Evolutionary conservation across 2,113 vertebrate species (phyloP).

Genomic region (Galemys pyrenaicus): DNA sequence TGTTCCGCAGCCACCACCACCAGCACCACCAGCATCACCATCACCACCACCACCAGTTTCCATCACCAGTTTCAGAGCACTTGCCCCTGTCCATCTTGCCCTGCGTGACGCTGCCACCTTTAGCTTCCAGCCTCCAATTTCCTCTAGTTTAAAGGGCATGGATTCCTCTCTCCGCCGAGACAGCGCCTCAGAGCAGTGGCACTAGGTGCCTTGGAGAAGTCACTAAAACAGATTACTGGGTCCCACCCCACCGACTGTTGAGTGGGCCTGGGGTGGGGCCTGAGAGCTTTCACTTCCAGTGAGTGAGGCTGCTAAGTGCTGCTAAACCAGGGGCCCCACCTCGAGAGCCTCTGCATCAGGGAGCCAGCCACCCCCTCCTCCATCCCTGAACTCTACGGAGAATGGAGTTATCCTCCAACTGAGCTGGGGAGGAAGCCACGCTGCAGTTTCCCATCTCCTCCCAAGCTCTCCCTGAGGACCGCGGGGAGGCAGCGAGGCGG

Average conservation of each 20-base stretch:
- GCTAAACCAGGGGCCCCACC: background rate
- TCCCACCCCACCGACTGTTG: background rate
- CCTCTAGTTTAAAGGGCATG: background rate
- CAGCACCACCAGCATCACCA: too few species aligned
- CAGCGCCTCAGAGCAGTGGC: rapidly evolving
- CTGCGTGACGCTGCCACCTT: background rate
- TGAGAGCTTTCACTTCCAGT: background rate
- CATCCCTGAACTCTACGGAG: too few species aligned
- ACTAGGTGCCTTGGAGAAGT: background rate
- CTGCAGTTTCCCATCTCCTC: too few species aligned
- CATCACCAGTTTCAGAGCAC: rapidly evolving
- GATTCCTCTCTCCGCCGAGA: background rate
- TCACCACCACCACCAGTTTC: too few species aligned
- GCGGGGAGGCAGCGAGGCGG: background rate
- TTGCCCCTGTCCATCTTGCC: rapidly evolving
- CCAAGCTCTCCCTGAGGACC: too few species aligned
- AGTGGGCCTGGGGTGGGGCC: rapidly evolving
- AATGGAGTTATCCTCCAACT: too few species aligned
- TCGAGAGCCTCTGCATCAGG: background rate
- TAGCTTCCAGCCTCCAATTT: background rate
- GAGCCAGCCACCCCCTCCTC: background rate
- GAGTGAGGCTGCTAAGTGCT: background rate
- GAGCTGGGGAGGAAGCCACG: too few species aligned
- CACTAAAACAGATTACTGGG: background rate
- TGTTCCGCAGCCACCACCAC: too few species aligned